Percentiles rank a stretch among this genome's conserved stretches.
phyloP scores from a whole-genome alignment of 2,113 vertebrate species.

The Tylochromis polylepis region DNA sequence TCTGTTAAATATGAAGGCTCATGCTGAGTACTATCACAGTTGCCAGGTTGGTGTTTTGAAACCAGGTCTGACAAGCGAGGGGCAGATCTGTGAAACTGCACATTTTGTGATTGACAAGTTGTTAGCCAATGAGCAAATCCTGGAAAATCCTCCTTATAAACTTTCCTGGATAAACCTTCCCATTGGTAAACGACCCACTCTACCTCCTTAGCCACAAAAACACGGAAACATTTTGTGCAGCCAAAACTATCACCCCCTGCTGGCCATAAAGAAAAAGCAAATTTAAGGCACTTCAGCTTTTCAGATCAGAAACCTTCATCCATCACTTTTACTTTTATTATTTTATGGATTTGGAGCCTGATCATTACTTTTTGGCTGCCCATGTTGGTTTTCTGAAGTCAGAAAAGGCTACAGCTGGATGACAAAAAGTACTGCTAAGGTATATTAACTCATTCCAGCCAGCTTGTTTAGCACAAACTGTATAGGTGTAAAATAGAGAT shows the following conservation, averaged over 20 bases:
- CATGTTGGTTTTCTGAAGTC: not conserved
- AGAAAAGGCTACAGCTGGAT: not conserved
- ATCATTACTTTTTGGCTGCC: not conserved
- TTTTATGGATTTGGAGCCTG: not conserved
- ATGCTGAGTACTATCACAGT: not conserved
- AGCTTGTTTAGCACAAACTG: not conserved
- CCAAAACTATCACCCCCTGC: not conserved
- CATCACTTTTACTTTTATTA: not conserved
- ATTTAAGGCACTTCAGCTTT: not conserved
- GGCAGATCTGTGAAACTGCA: not conserved
- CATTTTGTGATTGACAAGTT: not conserved
- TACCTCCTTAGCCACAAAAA: not conserved
- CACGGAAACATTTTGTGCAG: not conserved
- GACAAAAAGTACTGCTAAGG: not conserved
- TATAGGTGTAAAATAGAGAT: not conserved
- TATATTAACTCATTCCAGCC: not conserved
- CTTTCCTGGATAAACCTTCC: not conserved
- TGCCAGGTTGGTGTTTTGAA: not conserved
- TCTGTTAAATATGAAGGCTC: rapidly evolving
- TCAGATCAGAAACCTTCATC: not conserved
- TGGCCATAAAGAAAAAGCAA: rapidly evolving
- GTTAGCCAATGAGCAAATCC: not conserved
- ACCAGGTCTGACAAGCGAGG: not conserved
- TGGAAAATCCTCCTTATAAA: not conserved
- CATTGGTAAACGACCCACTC: rapidly evolving